These are phyloP conservation scores for Xylocampa areola DNA, from an alignment of 2,888 invertebrate genomes.

Conservation along the genomic window DNA sequence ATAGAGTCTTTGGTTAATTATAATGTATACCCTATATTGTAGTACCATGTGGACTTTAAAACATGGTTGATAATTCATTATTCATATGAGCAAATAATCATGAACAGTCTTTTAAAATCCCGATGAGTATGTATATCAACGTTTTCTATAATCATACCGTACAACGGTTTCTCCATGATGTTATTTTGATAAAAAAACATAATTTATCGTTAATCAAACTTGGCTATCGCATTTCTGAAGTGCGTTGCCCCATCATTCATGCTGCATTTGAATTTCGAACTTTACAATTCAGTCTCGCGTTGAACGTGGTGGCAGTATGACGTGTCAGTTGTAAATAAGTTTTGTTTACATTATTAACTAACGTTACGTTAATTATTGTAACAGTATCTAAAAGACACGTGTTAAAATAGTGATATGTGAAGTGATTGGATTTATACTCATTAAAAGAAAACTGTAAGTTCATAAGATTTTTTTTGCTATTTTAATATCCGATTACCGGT, in stretches of 20 bases:
- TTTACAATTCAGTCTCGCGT: slow-evolving; percentile 14
- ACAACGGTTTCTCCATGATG: background rate
- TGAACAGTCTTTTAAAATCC: too few species aligned
- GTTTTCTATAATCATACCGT: background rate
- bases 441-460: slow-evolving; percentile 23
- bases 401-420: slow-evolving; percentile 30
- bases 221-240: slow-evolving; percentile 1
- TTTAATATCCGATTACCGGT: background rate
- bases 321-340: slow-evolving; percentile 10
- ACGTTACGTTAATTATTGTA: slow-evolving; percentile 6
- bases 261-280: background rate
- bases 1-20: too few species aligned
- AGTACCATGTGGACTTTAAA: background rate
- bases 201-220: slow-evolving; percentile 4
- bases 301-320: slow-evolving; percentile 5
- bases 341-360: slow-evolving; percentile 40
- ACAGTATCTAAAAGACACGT: slow-evolving; percentile 15
- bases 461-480: background rate
- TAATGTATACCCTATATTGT: too few species aligned
- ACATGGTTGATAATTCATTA: background rate
- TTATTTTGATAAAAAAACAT: slow-evolving; percentile 1
- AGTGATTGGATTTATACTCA: slow-evolving; percentile 44
- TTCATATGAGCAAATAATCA: background rate
- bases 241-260: background rate
- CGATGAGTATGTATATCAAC: too few species aligned